These are phyloP conservation scores for Heteromormyrus szaboi DNA, from an alignment of 2,797 vertebrate genomes.

Conservation along the genomic window DNA sequence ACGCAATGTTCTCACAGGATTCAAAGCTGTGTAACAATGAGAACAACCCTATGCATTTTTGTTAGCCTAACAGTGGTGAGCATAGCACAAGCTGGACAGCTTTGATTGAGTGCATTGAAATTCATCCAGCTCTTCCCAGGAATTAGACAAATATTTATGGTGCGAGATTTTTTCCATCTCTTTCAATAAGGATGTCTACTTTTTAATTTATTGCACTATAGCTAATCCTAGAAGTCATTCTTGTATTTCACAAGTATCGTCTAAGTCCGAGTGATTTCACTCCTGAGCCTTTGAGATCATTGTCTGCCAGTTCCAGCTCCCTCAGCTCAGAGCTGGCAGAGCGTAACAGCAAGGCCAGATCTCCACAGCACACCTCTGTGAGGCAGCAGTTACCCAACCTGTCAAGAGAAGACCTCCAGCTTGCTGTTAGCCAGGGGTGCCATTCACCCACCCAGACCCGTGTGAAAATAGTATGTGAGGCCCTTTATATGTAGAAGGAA, in stretches of 20 bases:
- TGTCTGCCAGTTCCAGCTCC: not conserved
- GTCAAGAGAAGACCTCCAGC: not conserved
- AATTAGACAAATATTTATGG: not conserved
- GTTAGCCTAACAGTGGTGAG: not conserved
- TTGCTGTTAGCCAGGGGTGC: not conserved
- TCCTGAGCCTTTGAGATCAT: conserved; percentile 2
- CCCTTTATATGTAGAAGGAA: not conserved
- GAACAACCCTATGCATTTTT: not conserved
- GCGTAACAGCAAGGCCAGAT: not conserved
- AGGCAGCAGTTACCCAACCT: not conserved
- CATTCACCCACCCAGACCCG: not conserved
- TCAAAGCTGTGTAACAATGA: not conserved
- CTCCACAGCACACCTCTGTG: not conserved
- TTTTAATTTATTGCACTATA: not conserved
- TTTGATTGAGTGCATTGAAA: not conserved
- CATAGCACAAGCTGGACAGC: not conserved
- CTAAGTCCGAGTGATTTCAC: not conserved
- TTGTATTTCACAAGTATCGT: not conserved
- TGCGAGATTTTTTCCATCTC: not conserved
- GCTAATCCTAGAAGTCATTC: not conserved
- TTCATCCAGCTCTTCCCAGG: not conserved
- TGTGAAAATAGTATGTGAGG: not conserved
- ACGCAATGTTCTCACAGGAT: not conserved
- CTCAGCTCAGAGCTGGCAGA: conserved; percentile 4
- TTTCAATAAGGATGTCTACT: not conserved